A percentile compares a stretch with the other conserved stretches of the same genome.
Evolutionary conservation across 2,888 invertebrate species (phyloP).

Genomic region (Meganola albula): DNA sequence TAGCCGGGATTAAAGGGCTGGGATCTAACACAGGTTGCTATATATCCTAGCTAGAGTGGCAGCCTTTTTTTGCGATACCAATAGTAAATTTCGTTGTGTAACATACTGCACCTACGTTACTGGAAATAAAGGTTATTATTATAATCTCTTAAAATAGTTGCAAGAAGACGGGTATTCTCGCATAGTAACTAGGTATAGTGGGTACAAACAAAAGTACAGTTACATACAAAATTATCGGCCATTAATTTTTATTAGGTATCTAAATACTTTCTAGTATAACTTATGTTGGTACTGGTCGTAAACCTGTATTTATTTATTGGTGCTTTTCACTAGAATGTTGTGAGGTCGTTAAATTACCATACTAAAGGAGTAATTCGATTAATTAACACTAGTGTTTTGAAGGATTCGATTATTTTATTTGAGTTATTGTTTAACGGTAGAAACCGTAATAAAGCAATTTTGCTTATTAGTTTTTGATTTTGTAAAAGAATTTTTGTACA

Average conservation of each 20-base stretch:
- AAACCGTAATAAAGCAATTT: no score
- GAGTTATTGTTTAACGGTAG: constrained; percentile 13
- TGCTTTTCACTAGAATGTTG: constrained; percentile 25
- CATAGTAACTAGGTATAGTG: no score
- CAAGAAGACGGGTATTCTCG: no score
- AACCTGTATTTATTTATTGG: constrained; percentile 19
- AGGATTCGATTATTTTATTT: constrained; percentile 14
- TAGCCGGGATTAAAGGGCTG: no score
- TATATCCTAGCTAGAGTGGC: no score
- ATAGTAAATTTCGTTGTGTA: constrained; percentile 13
- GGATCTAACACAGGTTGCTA: no score
- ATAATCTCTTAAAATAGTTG: no score
- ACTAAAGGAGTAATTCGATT: constrained; percentile 24
- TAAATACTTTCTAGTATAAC: constrained; percentile 17
- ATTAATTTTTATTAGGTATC: constrained; percentile 13
- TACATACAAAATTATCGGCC: constrained; percentile 8
- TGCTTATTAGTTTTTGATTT: no score
- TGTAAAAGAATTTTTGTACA: no score
- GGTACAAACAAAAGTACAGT: no score
- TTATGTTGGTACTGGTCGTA: constrained; percentile 12
- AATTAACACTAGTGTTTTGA: constrained; percentile 19
- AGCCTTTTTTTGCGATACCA: no score
- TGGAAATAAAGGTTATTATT: no score
- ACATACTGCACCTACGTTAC: constrained; percentile 11
- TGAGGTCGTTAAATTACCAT: constrained; percentile 26